Conservation (phyloP, 2,113 vertebrate species). For the Ophiodon elongatus region DNA sequence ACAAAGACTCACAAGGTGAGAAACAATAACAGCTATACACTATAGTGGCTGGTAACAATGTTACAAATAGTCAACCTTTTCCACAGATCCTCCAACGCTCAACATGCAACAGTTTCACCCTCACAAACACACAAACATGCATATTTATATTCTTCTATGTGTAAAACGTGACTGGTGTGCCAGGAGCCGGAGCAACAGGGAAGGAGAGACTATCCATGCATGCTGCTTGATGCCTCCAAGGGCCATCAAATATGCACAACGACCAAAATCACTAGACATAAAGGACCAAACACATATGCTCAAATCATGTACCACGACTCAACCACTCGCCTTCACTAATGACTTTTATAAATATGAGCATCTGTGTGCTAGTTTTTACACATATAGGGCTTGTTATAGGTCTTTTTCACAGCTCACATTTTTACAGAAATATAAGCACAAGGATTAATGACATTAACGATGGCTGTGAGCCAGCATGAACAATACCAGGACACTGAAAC, state of each 20-base stretch:
- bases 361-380: not conserved
- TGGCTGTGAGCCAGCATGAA: not conserved
- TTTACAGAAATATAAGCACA: not conserved
- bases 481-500: not conserved
- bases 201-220: conserved; percentile 27
- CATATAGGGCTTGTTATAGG: not conserved
- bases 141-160: conserved; percentile 44
- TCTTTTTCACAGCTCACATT: not conserved
- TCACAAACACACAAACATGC: conserved; percentile 19
- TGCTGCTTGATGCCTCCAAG: conserved; percentile 36
- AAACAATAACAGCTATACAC: not conserved
- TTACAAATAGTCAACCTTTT: not conserved
- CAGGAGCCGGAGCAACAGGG: not conserved
- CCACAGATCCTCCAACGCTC: conserved; percentile 25
- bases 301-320: not conserved
- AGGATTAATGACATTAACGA: not conserved
- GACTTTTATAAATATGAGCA: not conserved
- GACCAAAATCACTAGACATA: not conserved
- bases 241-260: conserved; percentile 36
- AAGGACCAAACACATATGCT: not conserved
- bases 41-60: not conserved
- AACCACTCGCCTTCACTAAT: too few relatives aligned
- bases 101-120: conserved; percentile 21
- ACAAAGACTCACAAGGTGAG: not conserved
- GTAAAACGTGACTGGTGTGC: conserved; percentile 53